Evolutionary conservation across 1,140 invertebrate species (phyloP), one percentile per base, ranked within the genome.

Genomic region (Aphelenchoides avenae): DNA sequence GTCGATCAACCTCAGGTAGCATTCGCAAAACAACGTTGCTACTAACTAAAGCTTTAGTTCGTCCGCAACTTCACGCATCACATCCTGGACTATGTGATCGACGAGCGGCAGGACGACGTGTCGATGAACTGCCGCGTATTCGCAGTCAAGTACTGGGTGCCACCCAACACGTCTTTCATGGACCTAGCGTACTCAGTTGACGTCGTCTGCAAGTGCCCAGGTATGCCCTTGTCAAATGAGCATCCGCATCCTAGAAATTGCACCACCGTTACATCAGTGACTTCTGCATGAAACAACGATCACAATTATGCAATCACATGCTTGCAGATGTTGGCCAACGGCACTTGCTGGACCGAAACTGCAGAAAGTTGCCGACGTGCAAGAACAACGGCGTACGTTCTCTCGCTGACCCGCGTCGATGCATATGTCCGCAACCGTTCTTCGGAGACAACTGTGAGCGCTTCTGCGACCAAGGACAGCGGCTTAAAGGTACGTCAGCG

Each of bases 361-460:
- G 73, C 43, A 52, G 71, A 22, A 42, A 60, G 43, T 51, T 77
- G n/a, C 70, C 74, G 4, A 36, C 46, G 9, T 75, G 73, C 46
- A 48, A 61, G 37, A 75, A 75, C 47, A 58, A 70, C 41, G 75
- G 73, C 15, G 61, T 66, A 29, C 53, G 72, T 30, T 57, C 66
- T 29, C 50, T 60, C n/a, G 57, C 50, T 26, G 53, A 52, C 11
- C 59, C 49, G 18, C 30, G 41, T 24, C 50, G 56, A 26, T 75
- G 73, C 51, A 43, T 68, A 31, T 75, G 73, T 50, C 56, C 61
- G 6, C 52, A 64, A 18, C 73, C 75, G 29, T 77, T 73, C 47
- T 75, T 75, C 44, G 73, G 73, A n/a, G 66, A 77, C 18, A 55
- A 46, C 5, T 75, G 73, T 40, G 71, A 75, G 52, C 72, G 70